phyloP scores from a whole-genome alignment of 1,140 invertebrate genomes.

The Zophobas atratus region DNA sequence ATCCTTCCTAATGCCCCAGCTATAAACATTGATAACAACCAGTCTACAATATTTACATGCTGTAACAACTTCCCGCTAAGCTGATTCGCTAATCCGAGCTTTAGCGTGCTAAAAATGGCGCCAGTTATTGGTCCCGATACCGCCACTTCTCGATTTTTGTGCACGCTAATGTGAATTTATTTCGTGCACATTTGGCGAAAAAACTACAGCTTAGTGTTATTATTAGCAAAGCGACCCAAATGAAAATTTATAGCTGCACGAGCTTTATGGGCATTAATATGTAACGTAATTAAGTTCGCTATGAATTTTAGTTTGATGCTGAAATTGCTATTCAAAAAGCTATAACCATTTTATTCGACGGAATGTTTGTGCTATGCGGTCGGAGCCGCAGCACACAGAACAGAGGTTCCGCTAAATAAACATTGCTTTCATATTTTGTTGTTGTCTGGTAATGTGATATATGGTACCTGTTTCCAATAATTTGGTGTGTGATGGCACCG shows the following conservation, averaged over 20 bases:
- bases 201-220: background rate
- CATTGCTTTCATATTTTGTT: slow-evolving; percentile 7
- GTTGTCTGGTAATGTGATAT: background rate
- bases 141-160: background rate
- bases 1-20: slow-evolving; percentile 10
- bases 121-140: slow-evolving; percentile 1
- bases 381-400: background rate
- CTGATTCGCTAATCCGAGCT: slow-evolving; percentile 15
- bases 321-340: background rate
- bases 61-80: slow-evolving; percentile 7
- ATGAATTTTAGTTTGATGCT: background rate
- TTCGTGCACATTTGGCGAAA: background rate
- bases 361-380: background rate
- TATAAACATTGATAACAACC: slow-evolving; percentile 13
- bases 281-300: slow-evolving; percentile 1
- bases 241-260: slow-evolving; percentile 4
- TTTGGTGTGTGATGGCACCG: background rate
- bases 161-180: slow-evolving; percentile 5
- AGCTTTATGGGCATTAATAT: slow-evolving; percentile 3
- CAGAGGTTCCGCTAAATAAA: slow-evolving; percentile 18
- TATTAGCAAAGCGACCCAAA: background rate
- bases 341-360: slow-evolving; percentile 4
- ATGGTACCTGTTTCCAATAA: slow-evolving; percentile 3
- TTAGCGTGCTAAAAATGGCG: background rate
- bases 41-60: slow-evolving; percentile 6